phyloP scores from a whole-genome alignment of 2,888 invertebrate genomes.

The Cantharis nigra region DNA sequence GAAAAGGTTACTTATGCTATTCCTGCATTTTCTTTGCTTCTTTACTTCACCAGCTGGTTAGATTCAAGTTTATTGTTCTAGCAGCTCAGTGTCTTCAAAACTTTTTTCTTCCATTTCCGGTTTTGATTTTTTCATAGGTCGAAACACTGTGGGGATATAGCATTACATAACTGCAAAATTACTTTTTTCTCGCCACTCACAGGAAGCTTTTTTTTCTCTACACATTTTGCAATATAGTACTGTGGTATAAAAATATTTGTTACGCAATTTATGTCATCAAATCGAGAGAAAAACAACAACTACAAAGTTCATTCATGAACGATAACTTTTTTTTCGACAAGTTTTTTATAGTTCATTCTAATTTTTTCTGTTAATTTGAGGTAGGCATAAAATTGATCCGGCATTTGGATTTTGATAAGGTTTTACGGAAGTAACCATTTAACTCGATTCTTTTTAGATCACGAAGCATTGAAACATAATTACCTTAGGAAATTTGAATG shows the following conservation, averaged over 20 bases:
- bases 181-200: conserved; percentile 16
- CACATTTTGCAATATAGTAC: conserved; percentile 16
- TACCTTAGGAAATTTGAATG: background rate
- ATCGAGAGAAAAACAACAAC: background rate
- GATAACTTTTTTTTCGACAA: background rate
- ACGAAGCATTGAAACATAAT: background rate
- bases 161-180: conserved; percentile 26
- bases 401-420: background rate
- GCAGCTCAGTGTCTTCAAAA: conserved; percentile 22
- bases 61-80: conserved; percentile 29
- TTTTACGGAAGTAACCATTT: background rate
- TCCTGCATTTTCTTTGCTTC: conserved; percentile 11
- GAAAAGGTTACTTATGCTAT: background rate
- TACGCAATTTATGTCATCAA: background rate
- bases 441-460: background rate
- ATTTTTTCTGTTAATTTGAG: background rate
- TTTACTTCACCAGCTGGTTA: conserved; percentile 30
- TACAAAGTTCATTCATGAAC: background rate
- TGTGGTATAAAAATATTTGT: background rate
- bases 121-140: conserved; percentile 27
- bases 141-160: conserved; percentile 7
- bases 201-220: conserved; percentile 9
- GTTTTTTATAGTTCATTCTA: background rate
- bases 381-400: background rate
- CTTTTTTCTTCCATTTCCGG: conserved; percentile 30